Conservation (phyloP, 2,888 invertebrate species). For the Cabera pusaria region DNA sequence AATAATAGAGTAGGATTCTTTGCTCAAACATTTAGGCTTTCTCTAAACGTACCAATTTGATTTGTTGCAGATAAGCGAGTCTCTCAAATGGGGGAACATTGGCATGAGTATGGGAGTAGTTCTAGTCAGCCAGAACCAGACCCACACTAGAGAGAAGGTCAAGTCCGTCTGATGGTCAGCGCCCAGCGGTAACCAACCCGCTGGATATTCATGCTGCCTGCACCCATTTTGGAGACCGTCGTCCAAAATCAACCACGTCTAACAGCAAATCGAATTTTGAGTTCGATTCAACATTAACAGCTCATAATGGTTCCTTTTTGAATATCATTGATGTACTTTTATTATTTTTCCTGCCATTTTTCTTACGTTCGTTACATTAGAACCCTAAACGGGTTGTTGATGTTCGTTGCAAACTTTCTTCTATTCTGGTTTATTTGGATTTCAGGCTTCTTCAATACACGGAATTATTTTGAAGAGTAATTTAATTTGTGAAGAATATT, state of each 20-base stretch:
- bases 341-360: slow-evolving; percentile 8
- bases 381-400: no score
- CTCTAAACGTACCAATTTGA: slow-evolving; percentile 30
- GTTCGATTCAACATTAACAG: slow-evolving; percentile 19
- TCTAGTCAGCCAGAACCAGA: slow-evolving; percentile 79
- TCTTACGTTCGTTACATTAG: no score
- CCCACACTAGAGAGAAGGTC: slow-evolving; percentile 63
- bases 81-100: slow-evolving; percentile 87
- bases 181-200: slow-evolving; percentile 59
- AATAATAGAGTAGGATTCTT: no score
- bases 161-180: slow-evolving; percentile 73
- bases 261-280: slow-evolving; percentile 30
- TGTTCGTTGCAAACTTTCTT: no score
- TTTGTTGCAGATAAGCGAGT: slow-evolving; percentile 87
- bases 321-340: slow-evolving; percentile 18
- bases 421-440: slow-evolving; percentile 2
- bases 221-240: slow-evolving; percentile 62
- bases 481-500: no score
- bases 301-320: slow-evolving; percentile 23
- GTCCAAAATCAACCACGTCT: slow-evolving; percentile 66
- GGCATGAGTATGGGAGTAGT: slow-evolving; percentile 88
- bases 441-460: slow-evolving; percentile 2
- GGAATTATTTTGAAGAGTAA: no score
- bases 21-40: no score
- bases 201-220: slow-evolving; percentile 60